A percentile compares a stretch with the other conserved stretches of the same genome.
These are phyloP conservation scores for Anadara kagoshimensis DNA, from an alignment of 1,140 invertebrate genomes.

Conservation along the genomic window DNA sequence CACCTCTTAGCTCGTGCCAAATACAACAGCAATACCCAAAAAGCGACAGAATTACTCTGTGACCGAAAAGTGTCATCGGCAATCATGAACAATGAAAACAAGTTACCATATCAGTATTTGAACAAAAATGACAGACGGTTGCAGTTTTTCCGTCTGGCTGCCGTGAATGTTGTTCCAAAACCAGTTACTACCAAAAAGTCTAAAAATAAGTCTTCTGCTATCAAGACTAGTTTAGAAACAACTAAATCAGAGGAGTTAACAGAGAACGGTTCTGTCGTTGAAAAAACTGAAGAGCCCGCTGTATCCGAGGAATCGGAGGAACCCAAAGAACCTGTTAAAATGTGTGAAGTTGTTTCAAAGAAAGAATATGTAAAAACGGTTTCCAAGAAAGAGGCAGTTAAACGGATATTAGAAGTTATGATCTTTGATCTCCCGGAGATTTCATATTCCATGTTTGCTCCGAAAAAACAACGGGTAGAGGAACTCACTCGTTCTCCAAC, in stretches of 20 bases:
- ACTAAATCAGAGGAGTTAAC: background rate
- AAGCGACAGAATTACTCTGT: conserved; percentile 57
- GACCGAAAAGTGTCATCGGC: conserved; percentile 45
- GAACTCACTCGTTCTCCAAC: conserved; percentile 1
- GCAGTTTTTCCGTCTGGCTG: conserved; percentile 50
- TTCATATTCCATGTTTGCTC: conserved; percentile 42
- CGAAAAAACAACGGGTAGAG: conserved; percentile 8
- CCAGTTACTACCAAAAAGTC: too few relatives aligned
- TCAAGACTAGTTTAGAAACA: too few relatives aligned
- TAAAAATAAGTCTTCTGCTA: too few relatives aligned
- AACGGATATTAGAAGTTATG: conserved; percentile 41
- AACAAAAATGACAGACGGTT: conserved; percentile 56
- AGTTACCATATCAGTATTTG: conserved; percentile 53
- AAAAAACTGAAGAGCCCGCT: too few relatives aligned
- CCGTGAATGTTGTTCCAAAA: background rate
- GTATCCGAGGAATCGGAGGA: too few relatives aligned
- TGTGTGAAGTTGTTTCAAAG: background rate
- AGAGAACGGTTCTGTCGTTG: background rate
- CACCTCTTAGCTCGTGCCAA: conserved; percentile 57
- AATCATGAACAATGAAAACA: conserved; percentile 51
- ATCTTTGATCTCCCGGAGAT: conserved; percentile 38
- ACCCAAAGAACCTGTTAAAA: too few relatives aligned
- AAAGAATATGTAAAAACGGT: conserved; percentile 16
- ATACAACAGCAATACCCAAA: conserved; percentile 50
- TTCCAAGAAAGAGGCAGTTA: conserved; percentile 25